Percentiles rank a stretch among this genome's conserved stretches.
phyloP scores from a whole-genome alignment of 2,888 invertebrate genomes.

The Leptinotarsa rubiginosa region DNA sequence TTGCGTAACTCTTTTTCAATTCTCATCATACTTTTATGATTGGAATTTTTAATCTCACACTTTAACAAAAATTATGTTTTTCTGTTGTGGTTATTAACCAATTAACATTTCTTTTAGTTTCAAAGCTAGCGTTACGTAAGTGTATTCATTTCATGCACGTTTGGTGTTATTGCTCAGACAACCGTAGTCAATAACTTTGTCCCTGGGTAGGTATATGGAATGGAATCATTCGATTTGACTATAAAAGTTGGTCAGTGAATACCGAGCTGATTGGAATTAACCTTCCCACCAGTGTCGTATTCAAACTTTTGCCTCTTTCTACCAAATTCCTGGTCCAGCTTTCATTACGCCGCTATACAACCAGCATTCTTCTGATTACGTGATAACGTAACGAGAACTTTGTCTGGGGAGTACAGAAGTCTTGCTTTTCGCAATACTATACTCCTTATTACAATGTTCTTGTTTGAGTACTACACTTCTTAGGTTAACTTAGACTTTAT shows the following conservation, averaged over 20 bases:
- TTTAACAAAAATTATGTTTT: slow-evolving; percentile 1
- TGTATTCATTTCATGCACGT: slow-evolving; percentile 6
- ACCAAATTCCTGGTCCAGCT: too few relatives aligned
- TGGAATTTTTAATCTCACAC: background rate
- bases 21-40: background rate
- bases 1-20: background rate
- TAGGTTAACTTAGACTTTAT: too few relatives aligned
- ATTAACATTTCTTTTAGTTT: background rate
- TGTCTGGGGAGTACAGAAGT: too few relatives aligned
- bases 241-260: background rate
- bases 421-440: too few relatives aligned
- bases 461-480: too few relatives aligned
- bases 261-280: background rate
- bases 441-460: too few relatives aligned
- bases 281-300: too few relatives aligned
- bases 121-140: background rate
- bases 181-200: background rate
- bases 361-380: too few relatives aligned
- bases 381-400: too few relatives aligned
- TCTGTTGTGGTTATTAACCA: background rate
- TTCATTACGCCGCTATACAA: too few relatives aligned
- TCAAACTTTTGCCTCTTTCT: too few relatives aligned
- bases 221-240: background rate
- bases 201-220: background rate
- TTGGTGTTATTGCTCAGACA: background rate